Base-by-base conservation (phyloP, 1,140 invertebrate genomes). In the Drosophila serrata region DNA sequence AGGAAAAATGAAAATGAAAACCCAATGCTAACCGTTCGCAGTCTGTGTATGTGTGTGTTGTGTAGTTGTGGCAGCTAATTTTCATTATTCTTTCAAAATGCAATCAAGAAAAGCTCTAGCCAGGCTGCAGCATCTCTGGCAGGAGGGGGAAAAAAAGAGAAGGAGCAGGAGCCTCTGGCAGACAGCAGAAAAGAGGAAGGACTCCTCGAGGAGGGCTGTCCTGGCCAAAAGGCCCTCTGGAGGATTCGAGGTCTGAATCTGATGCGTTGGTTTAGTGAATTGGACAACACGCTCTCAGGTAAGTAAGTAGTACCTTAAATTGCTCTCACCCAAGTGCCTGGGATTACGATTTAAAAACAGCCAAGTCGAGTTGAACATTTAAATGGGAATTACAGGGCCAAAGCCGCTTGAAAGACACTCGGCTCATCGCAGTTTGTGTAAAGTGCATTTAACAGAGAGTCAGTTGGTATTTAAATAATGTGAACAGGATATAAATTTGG, bases 71-170 rank as follows among this genome's bases (percentile, higher is more conserved):
- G 84, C 84, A 88, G 84, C 84, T 87, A 87, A 87, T 87, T 87
- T 87, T 87, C 84, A 87, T 87, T 87, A 87, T 87, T 87, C 84
- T 87, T 87, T 87, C 76, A 87, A 88, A 87, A 87, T 87, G 84
- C 84, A 87, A 87, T 87, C 84, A 87, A 87, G 80, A 88, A 84
- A 74, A 80, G 73, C 67, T 68, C 58, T 61, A 81, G 67, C 46
- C 65, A 6, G 53, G 68, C 68, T 72, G 68, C 68, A 72, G 31
- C 42, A 33, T 43, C 59, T 27, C 31, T 40, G 24, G 8, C 37
- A 64, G 56, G 33, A 12, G 8, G 24, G 24, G n/a, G n/a, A n/a
- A n/a, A 13, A 37, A 22, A n/a, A 13, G 12, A 12, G 22, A 17
- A 56, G 27, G 33, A 22, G 56, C 4, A 19, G 22, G 27, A 35